Conservation (phyloP, 2,113 vertebrate species). For the Malurus cyaneus region DNA sequence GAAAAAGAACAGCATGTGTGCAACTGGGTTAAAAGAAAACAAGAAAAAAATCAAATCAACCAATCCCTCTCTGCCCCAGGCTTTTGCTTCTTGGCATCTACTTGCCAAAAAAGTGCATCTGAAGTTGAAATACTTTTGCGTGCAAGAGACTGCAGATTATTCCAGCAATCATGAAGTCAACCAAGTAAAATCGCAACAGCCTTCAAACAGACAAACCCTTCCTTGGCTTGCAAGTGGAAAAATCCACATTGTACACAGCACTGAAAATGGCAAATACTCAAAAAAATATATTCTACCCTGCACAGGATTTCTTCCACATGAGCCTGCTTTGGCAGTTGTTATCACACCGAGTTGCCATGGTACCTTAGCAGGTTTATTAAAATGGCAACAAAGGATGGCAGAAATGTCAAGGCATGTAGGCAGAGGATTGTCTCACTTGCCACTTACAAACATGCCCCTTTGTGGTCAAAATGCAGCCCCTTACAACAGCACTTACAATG, state of each 20-base stretch:
- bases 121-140: background rate
- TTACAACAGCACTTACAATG: background rate
- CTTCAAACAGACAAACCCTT: background rate
- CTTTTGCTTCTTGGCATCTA: background rate
- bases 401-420: background rate
- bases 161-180: background rate
- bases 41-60: background rate
- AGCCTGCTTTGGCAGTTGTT: background rate
- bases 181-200: background rate
- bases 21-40: background rate
- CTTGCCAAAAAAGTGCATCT: background rate
- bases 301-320: background rate
- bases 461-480: background rate
- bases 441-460: background rate
- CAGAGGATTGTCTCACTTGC: background rate
- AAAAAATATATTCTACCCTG: background rate
- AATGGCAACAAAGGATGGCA: background rate
- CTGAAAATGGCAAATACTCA: background rate
- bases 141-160: background rate
- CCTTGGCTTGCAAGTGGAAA: background rate
- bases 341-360: conserved; percentile 18
- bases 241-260: background rate
- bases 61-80: background rate
- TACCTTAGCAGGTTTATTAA: conserved; percentile 33
- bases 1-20: background rate